Percentiles rank a stretch among this genome's conserved stretches.
phyloP scores from a whole-genome alignment of 2,797 vertebrate genomes.

The Enoplosus armatus region DNA sequence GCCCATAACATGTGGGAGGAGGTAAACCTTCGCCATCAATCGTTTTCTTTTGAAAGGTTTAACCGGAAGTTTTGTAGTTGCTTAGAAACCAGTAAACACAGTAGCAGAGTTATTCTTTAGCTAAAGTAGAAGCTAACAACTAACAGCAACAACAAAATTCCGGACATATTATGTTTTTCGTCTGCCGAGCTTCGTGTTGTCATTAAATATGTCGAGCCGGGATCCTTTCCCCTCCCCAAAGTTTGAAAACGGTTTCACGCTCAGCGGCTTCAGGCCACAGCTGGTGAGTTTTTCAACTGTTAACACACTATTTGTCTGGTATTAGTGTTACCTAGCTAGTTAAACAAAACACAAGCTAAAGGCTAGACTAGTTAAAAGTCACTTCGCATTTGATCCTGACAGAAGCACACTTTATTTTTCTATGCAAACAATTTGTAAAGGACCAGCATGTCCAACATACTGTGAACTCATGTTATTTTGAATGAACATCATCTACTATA shows the following conservation, averaged over 20 bases:
- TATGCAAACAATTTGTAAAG: no score
- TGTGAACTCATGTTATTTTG: no score
- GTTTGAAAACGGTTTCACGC: slow-evolving; percentile 78
- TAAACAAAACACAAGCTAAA: background rate
- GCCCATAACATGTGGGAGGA: background rate
- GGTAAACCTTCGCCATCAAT: background rate
- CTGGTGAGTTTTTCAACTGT: slow-evolving; percentile 73
- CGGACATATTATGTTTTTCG: background rate
- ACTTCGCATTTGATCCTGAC: background rate
- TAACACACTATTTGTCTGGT: background rate
- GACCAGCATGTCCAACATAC: no score
- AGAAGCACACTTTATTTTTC: no score
- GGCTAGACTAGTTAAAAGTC: no score
- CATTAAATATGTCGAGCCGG: slow-evolving; percentile 63
- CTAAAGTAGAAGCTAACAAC: background rate
- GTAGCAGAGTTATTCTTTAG: background rate
- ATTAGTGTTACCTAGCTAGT: background rate
- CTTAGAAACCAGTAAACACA: slow-evolving; percentile 71
- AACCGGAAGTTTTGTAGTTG: slow-evolving; percentile 57
- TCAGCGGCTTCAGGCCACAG: slow-evolving; percentile 64
- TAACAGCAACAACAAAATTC: background rate
- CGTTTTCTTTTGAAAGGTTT: slow-evolving; percentile 31
- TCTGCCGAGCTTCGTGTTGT: background rate
- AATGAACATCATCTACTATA: background rate
- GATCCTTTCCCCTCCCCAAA: slow-evolving; percentile 79